A percentile compares a stretch with the other conserved stretches of the same genome.
Evolutionary conservation across 23 tunicate genomes (phyloP).

Genomic region (Styela plicata): DNA sequence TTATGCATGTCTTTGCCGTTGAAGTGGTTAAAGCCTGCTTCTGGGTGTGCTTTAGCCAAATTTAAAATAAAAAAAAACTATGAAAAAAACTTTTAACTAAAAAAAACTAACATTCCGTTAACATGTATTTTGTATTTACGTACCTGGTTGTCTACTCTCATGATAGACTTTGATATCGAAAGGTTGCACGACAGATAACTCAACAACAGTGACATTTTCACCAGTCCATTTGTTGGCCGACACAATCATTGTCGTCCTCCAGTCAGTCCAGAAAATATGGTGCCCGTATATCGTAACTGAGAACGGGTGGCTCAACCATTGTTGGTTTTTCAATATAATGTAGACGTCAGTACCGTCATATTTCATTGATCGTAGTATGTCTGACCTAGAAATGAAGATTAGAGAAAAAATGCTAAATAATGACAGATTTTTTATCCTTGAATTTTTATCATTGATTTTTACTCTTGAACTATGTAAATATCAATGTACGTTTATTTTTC

Average conservation of each 20-base stretch:
- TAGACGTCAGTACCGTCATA: slow-evolving; percentile 48
- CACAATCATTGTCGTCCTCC: slow-evolving; percentile 79
- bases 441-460: too few relatives aligned
- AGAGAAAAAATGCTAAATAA: too few relatives aligned
- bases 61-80: too few relatives aligned
- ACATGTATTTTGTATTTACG: too few relatives aligned
- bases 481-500: too few relatives aligned
- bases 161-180: slow-evolving; percentile 71
- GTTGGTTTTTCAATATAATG: slow-evolving; percentile 31
- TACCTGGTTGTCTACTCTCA: slow-evolving; percentile 64
- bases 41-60: too few relatives aligned
- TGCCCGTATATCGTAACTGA: slow-evolving; percentile 53
- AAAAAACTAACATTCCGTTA: too few relatives aligned
- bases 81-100: too few relatives aligned
- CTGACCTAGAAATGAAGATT: slow-evolving; percentile 44
- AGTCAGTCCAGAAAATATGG: slow-evolving; percentile 78
- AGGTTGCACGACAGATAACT: slow-evolving; percentile 33
- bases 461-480: too few relatives aligned
- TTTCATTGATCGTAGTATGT: slow-evolving; percentile 40
- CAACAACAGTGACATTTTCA: slow-evolving; percentile 39
- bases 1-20: too few relatives aligned
- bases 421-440: too few relatives aligned
- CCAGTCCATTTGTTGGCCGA: slow-evolving; percentile 76
- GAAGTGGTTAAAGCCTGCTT: too few relatives aligned
- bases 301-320: slow-evolving; percentile 77